Base-by-base conservation (phyloP, 1,140 invertebrate species). In the Drosophila suzukii region DNA sequence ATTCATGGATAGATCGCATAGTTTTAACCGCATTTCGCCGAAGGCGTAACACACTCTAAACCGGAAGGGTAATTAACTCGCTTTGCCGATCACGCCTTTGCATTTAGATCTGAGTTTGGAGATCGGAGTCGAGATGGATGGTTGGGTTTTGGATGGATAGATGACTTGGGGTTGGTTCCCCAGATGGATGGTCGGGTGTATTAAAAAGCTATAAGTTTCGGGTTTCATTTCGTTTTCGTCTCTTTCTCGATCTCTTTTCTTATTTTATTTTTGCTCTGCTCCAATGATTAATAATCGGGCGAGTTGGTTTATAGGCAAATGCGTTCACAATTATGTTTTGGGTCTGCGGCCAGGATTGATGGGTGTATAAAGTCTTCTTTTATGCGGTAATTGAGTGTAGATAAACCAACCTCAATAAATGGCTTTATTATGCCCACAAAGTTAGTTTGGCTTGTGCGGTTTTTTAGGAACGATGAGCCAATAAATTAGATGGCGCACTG, bases 31-130 rank as follows among this genome's bases (percentile, higher is more conserved):
- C 84, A 89, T 89, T 89, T 89, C 84, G 84, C 84, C 84, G 66
- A 73, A 77, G 89, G 89, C 89, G 89, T 91, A 83, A 91, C 89
- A 85, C 90, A 91, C 84, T 89, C 84, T 89, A 90, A 89, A 90
- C 89, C 89, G 90, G 89, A 91, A 91, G 89, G 89, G 89, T 91
- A 91, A 91, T 91, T 91, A 91, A 90, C 89, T 91, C 89, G 90
- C 89, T 73, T 91, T 90, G 90, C 84, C 78, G 81, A 91, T 91
- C 89, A 90, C 89, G 85, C 78, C 86, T 90, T 90, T 90, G 85
- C 85, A 90, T 85, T 85, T 80, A 71, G 65, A 89, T 78, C 79
- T 68, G 38, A 57, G 50, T 32, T 13, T 38, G 12, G 17, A 36
- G 43, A 67, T 67, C 38, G 32, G 20, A 24, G 53, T 51, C 11